Base-by-base conservation (phyloP, 2,888 invertebrate genomes). In the Therioaphis trifolii region DNA sequence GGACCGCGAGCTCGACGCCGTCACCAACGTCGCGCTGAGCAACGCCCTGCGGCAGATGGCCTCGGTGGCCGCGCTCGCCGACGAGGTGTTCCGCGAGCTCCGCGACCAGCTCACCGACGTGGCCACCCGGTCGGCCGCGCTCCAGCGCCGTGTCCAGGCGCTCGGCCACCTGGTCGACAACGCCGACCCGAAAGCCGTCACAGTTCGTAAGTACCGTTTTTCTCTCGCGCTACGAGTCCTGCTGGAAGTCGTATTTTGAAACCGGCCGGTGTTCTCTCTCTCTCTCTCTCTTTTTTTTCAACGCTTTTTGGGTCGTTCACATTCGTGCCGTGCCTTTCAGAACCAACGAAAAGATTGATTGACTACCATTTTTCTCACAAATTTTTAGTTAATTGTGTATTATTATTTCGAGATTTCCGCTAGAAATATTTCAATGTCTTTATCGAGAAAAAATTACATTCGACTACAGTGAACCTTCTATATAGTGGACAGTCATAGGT, bases 131-230 rank as follows among this genome's bases (percentile, higher is more conserved):
- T 93, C 95, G 85, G 92, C 93, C 85, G 89, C 89, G 75, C 92
- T 96, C 84, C 93, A 93, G 88, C 89, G 90, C 84, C 93, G 93
- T 88, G 91, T 96, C 87, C 91, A 91, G 87, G 90, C 90, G 87
- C 92, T 96, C 87, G 93, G 93, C 88, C 92, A 92, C 87, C 91
- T 92, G 87, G 93, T 95, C 87, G 91, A 91, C 87, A 90, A 91
- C 86, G 93, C 92, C 90, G 95, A 96, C 89, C 96, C 96, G 85
- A 96, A 95, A 91, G 93, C 93, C 90, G 94, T 96, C 89, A 93
- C 95, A 93, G 96, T 96, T 91, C 96, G 96, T 96, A 91, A 96
- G 96, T 96, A 79, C 85, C 79, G 14, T 21, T n/a, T n/a, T n/a
- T 12, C 40, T 11, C 5, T 24, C 18, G 11, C n/a, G 29, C 18